Evolutionary conservation across 2,797 vertebrate species (phyloP), one percentile per base, ranked within the genome.

Genomic region (Smutsia gigantea): DNA sequence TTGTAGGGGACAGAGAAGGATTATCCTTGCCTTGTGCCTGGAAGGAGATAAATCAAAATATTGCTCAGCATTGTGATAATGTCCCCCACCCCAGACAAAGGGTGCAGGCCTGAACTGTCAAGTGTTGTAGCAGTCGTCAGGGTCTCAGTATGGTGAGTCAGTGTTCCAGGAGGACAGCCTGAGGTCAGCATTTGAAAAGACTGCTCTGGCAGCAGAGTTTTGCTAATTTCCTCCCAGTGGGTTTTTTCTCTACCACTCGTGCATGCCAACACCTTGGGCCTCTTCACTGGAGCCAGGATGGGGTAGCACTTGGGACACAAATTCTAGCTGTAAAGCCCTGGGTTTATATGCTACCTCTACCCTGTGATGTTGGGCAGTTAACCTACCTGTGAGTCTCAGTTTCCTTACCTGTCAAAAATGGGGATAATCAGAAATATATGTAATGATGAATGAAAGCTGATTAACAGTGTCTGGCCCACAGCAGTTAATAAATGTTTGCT

Each of bases 381-480:
- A 18, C 1, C 66, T 14, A 9, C 68, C 42, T n/a, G 23, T 3
- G 21, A 23, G 46, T 69, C 87, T 77, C 63, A 12, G n/a, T 87
- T 69, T 83, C 42, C 29, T 31, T 29, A 15, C 21, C 53, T 18
- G 5, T 75, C 49, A 42, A 10, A 75, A 75, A 25, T 13, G 61
- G 27, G 39, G 37, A 21, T 61, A 23, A 25, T 7, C 21, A 8
- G 19, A 78, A 90, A 23, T 8, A 9, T 0, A 15, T 31, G 0
- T 1, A 21, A 25, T 31, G 2, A 5, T 7, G 37, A 42, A 9
- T 5, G 8, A 15, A 21, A 11, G 8, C 10, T 5, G 69, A 34
- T 5, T 0, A 3, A 46, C 14, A 0, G 42, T 1, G 34, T 29
- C 53, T 0, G 31, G 51, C 25, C 49, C 57, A 3, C 0, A 19